Evolutionary conservation across 1,140 invertebrate genomes (phyloP).

Genomic region (Eubasilissa regina): DNA sequence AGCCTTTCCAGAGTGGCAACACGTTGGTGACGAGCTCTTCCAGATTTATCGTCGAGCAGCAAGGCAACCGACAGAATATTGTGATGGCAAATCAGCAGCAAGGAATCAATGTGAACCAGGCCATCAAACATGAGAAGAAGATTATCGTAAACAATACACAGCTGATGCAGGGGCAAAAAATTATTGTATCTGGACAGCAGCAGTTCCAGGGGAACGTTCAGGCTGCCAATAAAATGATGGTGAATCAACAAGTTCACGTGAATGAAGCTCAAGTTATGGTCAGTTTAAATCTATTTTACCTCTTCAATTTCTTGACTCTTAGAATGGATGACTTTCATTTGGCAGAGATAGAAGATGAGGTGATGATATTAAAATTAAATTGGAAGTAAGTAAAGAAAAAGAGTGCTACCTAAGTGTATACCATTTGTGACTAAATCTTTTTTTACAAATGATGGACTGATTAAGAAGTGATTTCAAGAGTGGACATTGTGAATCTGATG

Average conservation of each 20-base stretch:
- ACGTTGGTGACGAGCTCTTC: neutral
- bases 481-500: too few relatives aligned
- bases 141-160: slow-evolving; percentile 43
- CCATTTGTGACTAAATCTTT: too few relatives aligned
- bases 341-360: too few relatives aligned
- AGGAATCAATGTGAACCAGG: too few relatives aligned
- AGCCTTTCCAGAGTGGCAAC: slow-evolving; percentile 45
- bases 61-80: slow-evolving; percentile 57
- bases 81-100: slow-evolving; percentile 47
- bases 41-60: slow-evolving; percentile 56
- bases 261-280: slow-evolving; percentile 20
- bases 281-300: neutral
- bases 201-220: slow-evolving; percentile 36
- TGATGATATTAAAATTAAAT: too few relatives aligned
- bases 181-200: slow-evolving; percentile 46
- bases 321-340: too few relatives aligned
- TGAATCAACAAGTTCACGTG: neutral
- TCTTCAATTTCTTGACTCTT: too few relatives aligned
- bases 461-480: too few relatives aligned
- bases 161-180: slow-evolving; percentile 48
- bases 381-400: too few relatives aligned
- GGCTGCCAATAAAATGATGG: neutral
- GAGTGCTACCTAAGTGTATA: too few relatives aligned
- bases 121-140: slow-evolving; percentile 54
- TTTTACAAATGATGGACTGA: too few relatives aligned